Conservation (phyloP, 2,888 invertebrate genomes). For the Eurytoma californica region DNA sequence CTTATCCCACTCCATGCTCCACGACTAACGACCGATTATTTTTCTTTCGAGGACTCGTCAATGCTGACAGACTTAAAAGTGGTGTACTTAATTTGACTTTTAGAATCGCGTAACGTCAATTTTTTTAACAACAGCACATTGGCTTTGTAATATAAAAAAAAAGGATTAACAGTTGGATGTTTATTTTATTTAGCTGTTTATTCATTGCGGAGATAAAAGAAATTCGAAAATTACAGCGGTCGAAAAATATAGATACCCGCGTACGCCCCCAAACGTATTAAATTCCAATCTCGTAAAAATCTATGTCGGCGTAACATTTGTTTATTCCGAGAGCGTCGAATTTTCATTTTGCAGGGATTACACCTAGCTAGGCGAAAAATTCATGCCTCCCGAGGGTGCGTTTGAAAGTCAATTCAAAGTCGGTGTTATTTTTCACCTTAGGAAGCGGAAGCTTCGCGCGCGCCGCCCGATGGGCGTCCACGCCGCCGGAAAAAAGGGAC, state of each 20-base stretch:
- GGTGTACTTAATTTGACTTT: too few relatives aligned
- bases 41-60: neutral
- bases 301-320: neutral
- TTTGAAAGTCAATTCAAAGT: constrained; percentile 44
- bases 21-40: neutral
- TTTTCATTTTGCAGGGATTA: constrained; percentile 34
- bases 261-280: neutral
- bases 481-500: constrained; percentile 12
- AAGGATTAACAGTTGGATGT: too few relatives aligned
- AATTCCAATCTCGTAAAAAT: neutral
- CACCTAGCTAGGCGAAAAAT: constrained; percentile 23
- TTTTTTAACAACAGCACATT: too few relatives aligned
- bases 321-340: constrained; percentile 7
- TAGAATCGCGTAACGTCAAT: too few relatives aligned
- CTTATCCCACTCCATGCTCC: neutral
- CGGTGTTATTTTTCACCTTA: constrained; percentile 36
- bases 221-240: neutral
- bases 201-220: neutral
- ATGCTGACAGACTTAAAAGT: too few relatives aligned
- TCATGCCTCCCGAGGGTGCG: constrained; percentile 20
- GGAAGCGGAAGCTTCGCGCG: constrained; percentile 1
- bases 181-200: neutral
- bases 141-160: too few relatives aligned
- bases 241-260: neutral
- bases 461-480: neutral